These are phyloP conservation scores for Sinosuthora webbiana DNA, from an alignment of 2,113 vertebrate species.

Conservation along the genomic window DNA sequence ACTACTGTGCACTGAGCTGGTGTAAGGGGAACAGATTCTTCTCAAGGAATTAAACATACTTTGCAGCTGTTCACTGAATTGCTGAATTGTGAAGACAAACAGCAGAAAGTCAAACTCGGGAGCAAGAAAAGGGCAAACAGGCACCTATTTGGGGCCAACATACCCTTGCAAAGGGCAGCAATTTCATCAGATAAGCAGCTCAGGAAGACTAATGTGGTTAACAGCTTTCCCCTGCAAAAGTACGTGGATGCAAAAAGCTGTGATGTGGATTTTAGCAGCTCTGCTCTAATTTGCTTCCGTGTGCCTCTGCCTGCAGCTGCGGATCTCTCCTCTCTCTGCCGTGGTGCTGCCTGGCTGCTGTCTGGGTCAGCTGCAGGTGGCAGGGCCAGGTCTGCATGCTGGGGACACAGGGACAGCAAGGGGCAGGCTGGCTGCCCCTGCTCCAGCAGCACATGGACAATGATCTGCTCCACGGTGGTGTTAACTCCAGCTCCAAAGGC, in stretches of 20 bases:
- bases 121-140: not conserved
- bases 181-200: not conserved
- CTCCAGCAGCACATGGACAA: not conserved
- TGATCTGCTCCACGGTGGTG: fast-evolving
- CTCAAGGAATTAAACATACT: not conserved
- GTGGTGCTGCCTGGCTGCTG: not conserved
- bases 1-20: not conserved
- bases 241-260: not conserved
- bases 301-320: not conserved
- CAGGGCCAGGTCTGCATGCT: not conserved
- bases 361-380: not conserved
- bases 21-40: not conserved
- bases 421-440: not conserved
- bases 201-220: not conserved
- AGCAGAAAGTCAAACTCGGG: not conserved
- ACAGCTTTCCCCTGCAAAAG: not conserved
- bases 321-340: not conserved
- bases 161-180: not conserved
- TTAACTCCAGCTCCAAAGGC: not conserved
- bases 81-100: not conserved
- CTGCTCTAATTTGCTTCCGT: not conserved
- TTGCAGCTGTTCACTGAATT: not conserved
- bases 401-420: not conserved
- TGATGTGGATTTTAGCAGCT: not conserved
- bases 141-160: not conserved